Evolutionary conservation across 2,888 invertebrate species (phyloP), one percentile per base, ranked within the genome.

Genomic region (Caenorhabditis becei): DNA sequence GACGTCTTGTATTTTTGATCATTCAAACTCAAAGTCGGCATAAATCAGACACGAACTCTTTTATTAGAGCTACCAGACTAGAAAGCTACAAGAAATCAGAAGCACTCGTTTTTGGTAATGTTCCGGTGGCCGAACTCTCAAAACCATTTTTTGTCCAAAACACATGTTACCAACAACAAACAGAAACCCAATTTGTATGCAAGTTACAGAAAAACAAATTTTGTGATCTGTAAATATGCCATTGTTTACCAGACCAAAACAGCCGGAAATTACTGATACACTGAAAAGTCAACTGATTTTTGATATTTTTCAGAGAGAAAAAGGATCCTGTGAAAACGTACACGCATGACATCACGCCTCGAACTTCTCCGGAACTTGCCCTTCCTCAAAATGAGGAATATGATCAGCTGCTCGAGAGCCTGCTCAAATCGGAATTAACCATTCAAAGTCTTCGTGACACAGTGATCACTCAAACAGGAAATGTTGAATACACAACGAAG

Each of bases 401-500:
- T 10, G 80, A 80, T 16, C 16, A 69, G 7, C 69, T 90, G 1
- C 65, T 90, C 35, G 85, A 88, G 3, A 80, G 82, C 18, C 78
- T 90, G 10, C 62, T 91, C 11, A 75, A 81, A 24, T 87, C 89
- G 3, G 90, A 90, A 75, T 75, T 79, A 23, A 88, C 88, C 28
- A 89, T 89, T 37, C 88, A 88, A 62, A 86, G 82, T 18, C 83
- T 91, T 18, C 75, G 89, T 4, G 90, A 89, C 8, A 85, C 89
- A 10, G 90, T 90, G n/a, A 89, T 90, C 77, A 84, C 85, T 35
- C 88, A 91, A 65, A 90, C 89, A 18, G 87, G 89, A 62, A 87
- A 87, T 56, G 83, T 90, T 44, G 89, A 91, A 51, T 90, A 88
- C 59, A 83, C 87, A 5, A 86, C 85, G 16, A 83, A 75, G 24